Evolutionary conservation across 2,113 vertebrate genomes (phyloP), one percentile per base, ranked within the genome.

Genomic region (Sinocyclocheilus maitianheensis): DNA sequence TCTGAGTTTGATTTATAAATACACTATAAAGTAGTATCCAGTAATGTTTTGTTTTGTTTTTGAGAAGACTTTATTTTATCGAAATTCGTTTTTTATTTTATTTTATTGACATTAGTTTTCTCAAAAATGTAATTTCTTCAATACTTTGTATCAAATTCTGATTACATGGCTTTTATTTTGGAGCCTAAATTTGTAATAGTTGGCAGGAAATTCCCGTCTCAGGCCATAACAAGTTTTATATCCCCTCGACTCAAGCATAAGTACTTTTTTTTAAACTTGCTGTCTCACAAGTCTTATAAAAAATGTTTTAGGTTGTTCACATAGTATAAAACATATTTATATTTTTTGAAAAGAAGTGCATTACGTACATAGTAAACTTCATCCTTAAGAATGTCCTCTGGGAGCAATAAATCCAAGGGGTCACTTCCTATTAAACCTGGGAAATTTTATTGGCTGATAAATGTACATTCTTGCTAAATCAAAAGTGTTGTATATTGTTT

Each of bases 391-490:
- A 65, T 9, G n/a, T 85, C 48, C 26, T 84, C 83, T 60, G 71
- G 69, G 74, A 53, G 77, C 72, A 67, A 46, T 40, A 34, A 77
- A 58, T 20, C 5, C 26, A 18, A 16, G 34, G 69, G 3, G 20
- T 81, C 11, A 24, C 26, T 74, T 51, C 22, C 43, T 26, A 48
- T 60, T 69, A 43, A 69, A 74, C 37, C 12, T 72, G 5, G 7
- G 51, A 14, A 60, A 46, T 14, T 81, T 43, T 79, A 20, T n/a
- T 77, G 43, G 43, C 20, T 30, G 12, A 16, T 87, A 37, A 67
- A 81, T 34, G 30, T 85, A 62, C 18, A 62, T 88, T 71, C 58
- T 80, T 77, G 26, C 60, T 77, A 60, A 85, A 72, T 40, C 76
- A 30, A 20, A 77, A 55, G 48, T 14, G 20, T 22, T 74, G 37